phyloP scores from a whole-genome alignment of 2,888 invertebrate species.

The Tipula unca region DNA sequence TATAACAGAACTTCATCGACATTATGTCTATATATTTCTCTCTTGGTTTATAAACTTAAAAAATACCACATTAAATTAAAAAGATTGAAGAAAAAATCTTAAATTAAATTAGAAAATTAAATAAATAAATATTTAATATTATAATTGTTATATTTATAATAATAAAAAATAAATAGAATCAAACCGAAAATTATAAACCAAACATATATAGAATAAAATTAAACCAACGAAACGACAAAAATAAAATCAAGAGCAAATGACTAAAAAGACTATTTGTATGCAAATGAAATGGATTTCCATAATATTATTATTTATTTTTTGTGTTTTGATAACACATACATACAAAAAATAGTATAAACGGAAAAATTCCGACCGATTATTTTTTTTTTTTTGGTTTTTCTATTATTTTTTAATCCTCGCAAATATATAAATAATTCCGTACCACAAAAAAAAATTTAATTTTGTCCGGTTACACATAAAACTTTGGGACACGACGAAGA shows the following conservation, averaged over 20 bases:
- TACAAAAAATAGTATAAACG: neutral
- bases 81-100: neutral
- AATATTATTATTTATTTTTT: conserved; percentile 14
- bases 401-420: neutral
- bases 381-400: neutral
- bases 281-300: conserved; percentile 14
- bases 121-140: neutral
- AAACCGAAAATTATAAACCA: neutral
- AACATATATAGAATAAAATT: neutral
- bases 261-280: neutral
- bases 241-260: neutral
- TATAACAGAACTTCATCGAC: neutral
- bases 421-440: neutral
- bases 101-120: neutral
- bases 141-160: neutral
- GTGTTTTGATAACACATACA: neutral
- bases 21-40: neutral
- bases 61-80: neutral
- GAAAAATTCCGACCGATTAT: neutral
- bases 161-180: neutral
- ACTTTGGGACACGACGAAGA: neutral
- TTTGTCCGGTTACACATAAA: conserved; percentile 8
- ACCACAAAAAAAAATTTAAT: neutral
- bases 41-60: neutral
- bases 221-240: neutral